Base-by-base conservation (phyloP, 2,888 invertebrate species). In the Sycophila texana region DNA sequence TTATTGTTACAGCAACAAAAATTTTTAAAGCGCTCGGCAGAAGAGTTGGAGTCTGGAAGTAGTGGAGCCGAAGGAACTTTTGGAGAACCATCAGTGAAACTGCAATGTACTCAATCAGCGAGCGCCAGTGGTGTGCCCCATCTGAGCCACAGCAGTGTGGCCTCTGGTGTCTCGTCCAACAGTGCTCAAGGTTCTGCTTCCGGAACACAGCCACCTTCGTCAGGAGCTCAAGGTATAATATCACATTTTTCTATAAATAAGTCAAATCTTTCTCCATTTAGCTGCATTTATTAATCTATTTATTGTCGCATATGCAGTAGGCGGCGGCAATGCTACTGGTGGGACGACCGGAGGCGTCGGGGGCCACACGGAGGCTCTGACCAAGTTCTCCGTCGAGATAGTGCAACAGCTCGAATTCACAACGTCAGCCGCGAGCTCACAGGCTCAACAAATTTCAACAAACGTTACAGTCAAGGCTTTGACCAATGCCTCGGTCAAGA, bases 401-500 rank as follows among this genome's bases (percentile, higher is more conserved):
- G 97, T 97, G 26, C 97, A 97, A 90, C 97, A 96, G 90, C 91
- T 96, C 74, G 96, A 97, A 90, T 97, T 97, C 89, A 96, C 96
- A 82, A 96, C 96, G 60, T 96, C 95, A 66, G 95, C 96, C 73
- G 96, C 96, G 66, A 96, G 95, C 88, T 95, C 96, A 10, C 96
- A 96, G 88, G 95, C 96, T 73, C 96, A 97, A 88, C 96, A 97
- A 91, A 97, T 97, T 84, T 96, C 95, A 87, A 97, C 97, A 83
- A 97, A 97, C 92, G 97, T 97, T 78, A 97, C 97, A 73, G 97
- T 97, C 83, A 97, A 97, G 88, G 94, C 95, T 55, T 91, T 95
- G 85, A 94, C 94, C 83, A 95, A 95, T 88, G 93, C 95, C 67
- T 93, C 93, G 79, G 93, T 93, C 70, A 93, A 93, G 85, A 93